Conservation (phyloP, 2,888 invertebrate genomes). For the Rhagonycha fulva region DNA sequence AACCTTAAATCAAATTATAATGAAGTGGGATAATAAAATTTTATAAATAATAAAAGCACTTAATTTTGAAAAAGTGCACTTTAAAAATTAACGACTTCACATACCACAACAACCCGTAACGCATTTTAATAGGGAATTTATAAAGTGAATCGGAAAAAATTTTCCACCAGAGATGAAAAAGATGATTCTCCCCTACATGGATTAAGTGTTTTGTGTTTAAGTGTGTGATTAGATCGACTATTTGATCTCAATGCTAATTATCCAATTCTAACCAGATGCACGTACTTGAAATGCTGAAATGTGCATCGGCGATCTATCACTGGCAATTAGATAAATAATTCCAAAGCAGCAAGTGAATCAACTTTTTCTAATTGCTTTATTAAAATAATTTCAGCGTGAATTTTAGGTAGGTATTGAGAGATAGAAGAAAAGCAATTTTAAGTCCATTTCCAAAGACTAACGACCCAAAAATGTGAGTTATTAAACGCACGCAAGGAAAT, state of each 20-base stretch:
- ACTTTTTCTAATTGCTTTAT: neutral
- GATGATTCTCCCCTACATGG: slow-evolving; percentile 23
- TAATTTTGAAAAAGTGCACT: neutral
- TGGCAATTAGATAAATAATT: slow-evolving; percentile 11
- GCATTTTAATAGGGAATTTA: slow-evolving; percentile 14
- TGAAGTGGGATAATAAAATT: neutral
- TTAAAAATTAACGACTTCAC: neutral
- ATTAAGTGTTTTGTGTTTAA: slow-evolving; percentile 18
- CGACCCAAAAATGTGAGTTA: slow-evolving; percentile 8
- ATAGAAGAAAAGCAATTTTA: neutral
- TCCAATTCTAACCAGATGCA: slow-evolving; percentile 30
- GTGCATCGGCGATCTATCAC: slow-evolving; percentile 12
- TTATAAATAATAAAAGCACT: neutral
- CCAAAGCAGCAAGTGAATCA: neutral
- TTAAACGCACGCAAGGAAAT: slow-evolving; percentile 6
- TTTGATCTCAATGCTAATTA: slow-evolving; percentile 25
- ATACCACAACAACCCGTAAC: neutral
- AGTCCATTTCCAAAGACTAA: slow-evolving; percentile 3
- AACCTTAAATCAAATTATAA: neutral
- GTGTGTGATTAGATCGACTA: slow-evolving; percentile 11
- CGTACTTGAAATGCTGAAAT: slow-evolving; percentile 19
- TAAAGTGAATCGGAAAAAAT: slow-evolving; percentile 16
- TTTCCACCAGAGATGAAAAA: slow-evolving; percentile 12
- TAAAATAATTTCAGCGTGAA: neutral
- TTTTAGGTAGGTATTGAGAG: neutral